Percentiles rank a stretch among this genome's conserved stretches.
These are phyloP conservation scores for Ametastegia equiseti DNA, from an alignment of 2,888 invertebrate genomes.

Conservation along the genomic window DNA sequence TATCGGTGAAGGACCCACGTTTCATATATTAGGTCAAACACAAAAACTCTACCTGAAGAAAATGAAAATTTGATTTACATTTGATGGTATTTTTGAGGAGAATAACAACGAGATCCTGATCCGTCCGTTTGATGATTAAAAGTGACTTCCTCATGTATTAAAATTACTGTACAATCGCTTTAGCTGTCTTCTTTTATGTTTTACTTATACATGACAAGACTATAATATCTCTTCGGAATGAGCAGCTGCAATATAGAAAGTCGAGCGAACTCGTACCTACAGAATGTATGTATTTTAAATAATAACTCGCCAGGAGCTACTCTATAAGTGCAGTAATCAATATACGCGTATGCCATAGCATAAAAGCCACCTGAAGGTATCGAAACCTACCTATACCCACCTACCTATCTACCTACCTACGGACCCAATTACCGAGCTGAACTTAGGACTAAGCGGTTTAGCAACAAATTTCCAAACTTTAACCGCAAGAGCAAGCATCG, in stretches of 20 bases:
- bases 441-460: slow-evolving; percentile 13
- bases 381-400: slow-evolving; percentile 1
- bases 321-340: slow-evolving; percentile 27
- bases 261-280: not conserved
- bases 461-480: slow-evolving; percentile 37
- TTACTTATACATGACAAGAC: not conserved
- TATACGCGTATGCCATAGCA: not conserved
- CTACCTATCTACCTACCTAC: too few species aligned
- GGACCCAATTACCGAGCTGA: slow-evolving; percentile 30
- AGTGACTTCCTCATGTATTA: too few species aligned
- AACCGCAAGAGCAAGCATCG: slow-evolving; percentile 16
- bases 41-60: not conserved
- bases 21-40: not conserved
- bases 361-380: not conserved
- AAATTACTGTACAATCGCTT: not conserved
- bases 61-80: not conserved
- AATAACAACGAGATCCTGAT: not conserved
- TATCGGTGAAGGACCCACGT: not conserved
- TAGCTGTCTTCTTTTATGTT: not conserved
- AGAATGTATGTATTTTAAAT: slow-evolving; percentile 30
- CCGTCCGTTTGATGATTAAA: not conserved
- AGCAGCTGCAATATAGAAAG: slow-evolving; percentile 16
- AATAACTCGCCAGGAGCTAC: slow-evolving; percentile 34
- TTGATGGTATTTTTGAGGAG: not conserved
- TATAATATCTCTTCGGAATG: slow-evolving; percentile 5